Evolutionary conservation across 1,140 invertebrate species (phyloP).

Genomic region (Drosophila ohnishii): DNA sequence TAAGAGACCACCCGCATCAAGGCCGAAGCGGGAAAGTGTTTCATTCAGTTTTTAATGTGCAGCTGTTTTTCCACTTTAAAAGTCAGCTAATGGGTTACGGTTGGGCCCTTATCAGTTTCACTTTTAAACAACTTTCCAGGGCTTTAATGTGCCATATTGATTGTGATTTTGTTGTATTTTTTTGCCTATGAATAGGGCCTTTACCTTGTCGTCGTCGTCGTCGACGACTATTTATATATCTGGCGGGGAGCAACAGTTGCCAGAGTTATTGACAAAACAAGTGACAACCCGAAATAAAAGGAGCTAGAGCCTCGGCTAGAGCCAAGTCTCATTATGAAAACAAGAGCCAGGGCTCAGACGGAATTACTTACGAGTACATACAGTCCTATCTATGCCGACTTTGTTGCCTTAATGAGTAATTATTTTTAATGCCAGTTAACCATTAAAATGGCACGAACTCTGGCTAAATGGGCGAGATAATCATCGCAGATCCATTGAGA

Average conservation of each 20-base stretch:
- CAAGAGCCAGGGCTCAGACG: conserved; percentile 27
- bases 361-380: conserved; percentile 10
- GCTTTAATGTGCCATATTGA: conserved; percentile 69
- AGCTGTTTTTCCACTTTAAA: conserved; percentile 14
- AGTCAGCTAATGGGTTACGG: conserved; percentile 50
- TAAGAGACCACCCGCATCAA: background rate
- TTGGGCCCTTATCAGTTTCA: conserved; percentile 56
- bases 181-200: conserved; percentile 30
- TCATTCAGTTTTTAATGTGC: conserved; percentile 16
- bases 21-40: conserved; percentile 1
- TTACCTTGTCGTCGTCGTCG: conserved; percentile 27
- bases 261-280: conserved; percentile 76
- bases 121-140: conserved; percentile 55
- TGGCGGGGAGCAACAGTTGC: conserved; percentile 67
- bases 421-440: conserved; percentile 52
- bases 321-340: conserved; percentile 35
- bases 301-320: conserved; percentile 12
- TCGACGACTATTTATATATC: conserved; percentile 55
- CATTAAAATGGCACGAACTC: conserved; percentile 58
- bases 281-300: conserved; percentile 44
- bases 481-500: conserved; percentile 12
- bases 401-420: conserved; percentile 50
- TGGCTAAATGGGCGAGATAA: conserved; percentile 43
- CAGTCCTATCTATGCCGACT: conserved; percentile 21
- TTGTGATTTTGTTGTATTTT: conserved; percentile 31